phyloP scores from a whole-genome alignment of 2,797 vertebrate species.

The Peromyscus attwateri region DNA sequence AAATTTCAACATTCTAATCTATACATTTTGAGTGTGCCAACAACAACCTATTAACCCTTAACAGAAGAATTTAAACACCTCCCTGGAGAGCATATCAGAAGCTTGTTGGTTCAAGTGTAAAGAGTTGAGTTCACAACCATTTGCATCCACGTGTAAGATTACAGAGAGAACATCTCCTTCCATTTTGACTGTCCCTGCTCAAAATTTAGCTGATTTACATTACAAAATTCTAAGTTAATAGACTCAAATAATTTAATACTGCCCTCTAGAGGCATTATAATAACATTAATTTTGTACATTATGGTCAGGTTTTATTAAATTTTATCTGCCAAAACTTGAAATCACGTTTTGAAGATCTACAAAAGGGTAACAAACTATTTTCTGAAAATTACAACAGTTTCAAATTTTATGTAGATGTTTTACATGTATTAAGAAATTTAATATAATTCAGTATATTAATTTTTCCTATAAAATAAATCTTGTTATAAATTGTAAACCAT shows the following conservation, averaged over 20 bases:
- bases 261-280: slow-evolving; percentile 84
- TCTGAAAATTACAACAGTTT: slow-evolving; percentile 33
- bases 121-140: slow-evolving; percentile 42
- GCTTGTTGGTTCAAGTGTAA: slow-evolving; percentile 64
- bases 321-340: slow-evolving; percentile 56
- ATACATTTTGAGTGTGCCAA: background rate
- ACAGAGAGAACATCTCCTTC: slow-evolving; percentile 32
- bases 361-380: background rate
- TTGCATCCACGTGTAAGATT: background rate
- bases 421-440: slow-evolving; percentile 1
- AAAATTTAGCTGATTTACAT: slow-evolving; percentile 53
- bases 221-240: slow-evolving; percentile 69
- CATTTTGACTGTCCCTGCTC: slow-evolving; percentile 20
- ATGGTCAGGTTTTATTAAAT: slow-evolving; percentile 60
- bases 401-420: background rate
- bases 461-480: slow-evolving; percentile 39
- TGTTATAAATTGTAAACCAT: slow-evolving; percentile 31
- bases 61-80: background rate
- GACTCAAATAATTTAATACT: slow-evolving; percentile 86
- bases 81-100: background rate
- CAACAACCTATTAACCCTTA: background rate
- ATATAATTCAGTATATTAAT: background rate
- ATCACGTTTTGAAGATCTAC: background rate
- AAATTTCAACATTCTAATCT: slow-evolving; percentile 28
- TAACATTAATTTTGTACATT: slow-evolving; percentile 62